phyloP scores from a whole-genome alignment of 2,113 vertebrate species.

The Brienomyrus brachyistius region DNA sequence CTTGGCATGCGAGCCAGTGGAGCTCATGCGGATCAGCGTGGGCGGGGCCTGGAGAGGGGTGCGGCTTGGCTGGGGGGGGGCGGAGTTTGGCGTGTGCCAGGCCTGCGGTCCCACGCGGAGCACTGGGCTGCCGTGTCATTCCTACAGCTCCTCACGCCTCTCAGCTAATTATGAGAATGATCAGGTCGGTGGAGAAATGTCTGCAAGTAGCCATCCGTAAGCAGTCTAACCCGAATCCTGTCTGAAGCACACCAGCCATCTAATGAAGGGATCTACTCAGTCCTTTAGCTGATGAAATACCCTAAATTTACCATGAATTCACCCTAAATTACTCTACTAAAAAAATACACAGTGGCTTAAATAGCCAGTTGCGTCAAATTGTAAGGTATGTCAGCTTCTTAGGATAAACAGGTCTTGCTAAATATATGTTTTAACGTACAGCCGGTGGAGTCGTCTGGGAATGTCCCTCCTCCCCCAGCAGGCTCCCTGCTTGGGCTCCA shows the following conservation, averaged over 20 bases:
- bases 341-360: neutral
- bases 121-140: neutral
- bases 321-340: neutral
- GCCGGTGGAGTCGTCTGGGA: slow-evolving; percentile 34
- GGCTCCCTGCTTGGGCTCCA: neutral
- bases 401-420: neutral
- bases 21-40: neutral
- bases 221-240: neutral
- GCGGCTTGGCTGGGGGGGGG: neutral
- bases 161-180: neutral
- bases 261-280: neutral
- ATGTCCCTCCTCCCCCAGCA: neutral
- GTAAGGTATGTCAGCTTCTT: neutral
- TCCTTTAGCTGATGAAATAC: neutral
- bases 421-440: slow-evolving; percentile 28
- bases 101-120: neutral
- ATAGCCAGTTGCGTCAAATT: neutral
- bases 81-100: neutral
- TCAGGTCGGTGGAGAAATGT: neutral
- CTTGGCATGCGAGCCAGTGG: neutral
- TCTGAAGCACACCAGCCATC: neutral
- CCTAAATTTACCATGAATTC: neutral
- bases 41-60: neutral
- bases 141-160: neutral
- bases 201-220: neutral